Evolutionary conservation across 2,888 invertebrate species (phyloP).

Genomic region (Macaria notata): DNA sequence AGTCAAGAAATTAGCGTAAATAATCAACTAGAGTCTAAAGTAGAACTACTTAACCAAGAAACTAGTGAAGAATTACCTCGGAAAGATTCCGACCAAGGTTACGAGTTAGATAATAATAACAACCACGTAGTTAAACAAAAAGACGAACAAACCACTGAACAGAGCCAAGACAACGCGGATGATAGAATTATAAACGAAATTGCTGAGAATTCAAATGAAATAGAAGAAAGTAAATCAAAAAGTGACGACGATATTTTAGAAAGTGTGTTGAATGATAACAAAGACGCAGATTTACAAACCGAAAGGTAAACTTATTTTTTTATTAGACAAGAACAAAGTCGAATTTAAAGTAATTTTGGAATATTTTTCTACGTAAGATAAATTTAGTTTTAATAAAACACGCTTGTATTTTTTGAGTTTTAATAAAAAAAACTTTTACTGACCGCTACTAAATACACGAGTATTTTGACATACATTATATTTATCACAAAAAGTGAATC

Average conservation of each 20-base stretch:
- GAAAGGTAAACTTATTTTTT: conserved; percentile 29
- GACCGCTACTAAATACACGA: no score
- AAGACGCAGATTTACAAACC: conserved; percentile 31
- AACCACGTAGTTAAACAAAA: conserved; percentile 21
- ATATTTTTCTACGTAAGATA: conserved; percentile 7
- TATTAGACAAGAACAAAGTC: no score
- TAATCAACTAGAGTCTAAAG: not conserved
- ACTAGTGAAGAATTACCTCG: conserved; percentile 4
- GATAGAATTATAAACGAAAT: conserved; percentile 19
- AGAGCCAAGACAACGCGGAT: conserved; percentile 23
- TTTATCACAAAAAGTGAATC: no score
- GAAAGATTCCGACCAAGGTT: conserved; percentile 16
- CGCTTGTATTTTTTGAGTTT: conserved; percentile 2
- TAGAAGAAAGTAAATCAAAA: conserved; percentile 18
- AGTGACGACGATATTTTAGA: conserved; percentile 33
- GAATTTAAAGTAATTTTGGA: not conserved
- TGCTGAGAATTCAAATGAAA: conserved; percentile 5
- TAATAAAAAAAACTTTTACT: not conserved
- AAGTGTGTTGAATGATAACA: conserved; percentile 36
- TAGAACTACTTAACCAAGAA: conserved; percentile 2
- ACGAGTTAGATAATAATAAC: conserved; percentile 18
- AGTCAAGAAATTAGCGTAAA: not conserved
- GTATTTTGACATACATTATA: no score
- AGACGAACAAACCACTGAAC: conserved; percentile 23
- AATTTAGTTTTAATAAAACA: conserved; percentile 7